Evolutionary conservation across 2,797 vertebrate genomes (phyloP).

Genomic region (Eulemur coronatus): DNA sequence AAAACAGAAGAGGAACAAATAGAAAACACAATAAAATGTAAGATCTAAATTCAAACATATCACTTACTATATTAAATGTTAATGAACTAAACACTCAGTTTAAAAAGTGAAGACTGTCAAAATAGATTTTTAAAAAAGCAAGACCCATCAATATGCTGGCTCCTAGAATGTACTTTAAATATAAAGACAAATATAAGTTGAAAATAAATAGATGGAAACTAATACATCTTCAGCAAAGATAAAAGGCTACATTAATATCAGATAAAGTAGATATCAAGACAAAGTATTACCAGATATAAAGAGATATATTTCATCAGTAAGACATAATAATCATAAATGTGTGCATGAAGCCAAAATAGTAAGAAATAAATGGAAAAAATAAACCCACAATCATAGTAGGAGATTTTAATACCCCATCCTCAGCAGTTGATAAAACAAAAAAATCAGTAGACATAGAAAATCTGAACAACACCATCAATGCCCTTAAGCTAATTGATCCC

Average conservation of each 20-base stretch:
- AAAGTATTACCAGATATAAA: constrained; percentile 11
- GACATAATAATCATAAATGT: constrained; percentile 35
- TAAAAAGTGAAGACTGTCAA: neutral
- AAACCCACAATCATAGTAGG: neutral
- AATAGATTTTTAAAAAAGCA: neutral
- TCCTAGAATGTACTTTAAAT: neutral
- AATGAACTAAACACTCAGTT: neutral
- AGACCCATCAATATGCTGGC: neutral
- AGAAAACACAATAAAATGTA: neutral
- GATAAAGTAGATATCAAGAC: constrained; percentile 2
- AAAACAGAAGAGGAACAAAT: neutral
- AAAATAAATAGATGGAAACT: constrained; percentile 15
- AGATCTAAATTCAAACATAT: constrained; percentile 8
- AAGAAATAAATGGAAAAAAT: neutral
- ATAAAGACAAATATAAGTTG: neutral
- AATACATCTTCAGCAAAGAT: neutral
- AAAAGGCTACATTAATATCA: neutral
- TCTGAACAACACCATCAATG: neutral
- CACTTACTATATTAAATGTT: neutral
- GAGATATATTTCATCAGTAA: neutral
- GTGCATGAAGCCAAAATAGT: neutral
- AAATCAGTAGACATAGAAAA: neutral
- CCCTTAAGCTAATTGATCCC: neutral
- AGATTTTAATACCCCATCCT: neutral
- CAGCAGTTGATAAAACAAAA: neutral